These are phyloP conservation scores for Operophtera brumata DNA, from an alignment of 2,888 invertebrate genomes.

Conservation along the genomic window DNA sequence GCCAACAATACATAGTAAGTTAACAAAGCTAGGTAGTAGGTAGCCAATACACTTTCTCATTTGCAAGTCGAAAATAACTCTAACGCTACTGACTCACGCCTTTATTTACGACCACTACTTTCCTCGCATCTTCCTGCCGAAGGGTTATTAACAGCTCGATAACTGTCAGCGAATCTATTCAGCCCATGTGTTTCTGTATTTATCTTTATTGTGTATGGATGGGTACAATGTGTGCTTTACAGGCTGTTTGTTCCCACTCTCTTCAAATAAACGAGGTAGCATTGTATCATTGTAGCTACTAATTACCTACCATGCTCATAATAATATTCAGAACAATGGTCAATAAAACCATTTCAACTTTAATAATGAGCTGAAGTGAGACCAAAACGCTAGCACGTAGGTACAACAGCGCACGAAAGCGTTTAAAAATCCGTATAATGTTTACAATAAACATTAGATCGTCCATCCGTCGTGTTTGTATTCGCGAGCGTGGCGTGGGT, in stretches of 20 bases:
- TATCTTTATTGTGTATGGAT: conserved; percentile 37
- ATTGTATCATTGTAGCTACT: conserved; percentile 16
- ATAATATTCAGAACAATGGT: conserved; percentile 28
- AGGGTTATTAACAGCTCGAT: conserved; percentile 41
- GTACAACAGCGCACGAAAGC: conserved; percentile 36
- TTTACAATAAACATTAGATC: conserved; percentile 64
- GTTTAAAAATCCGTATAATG: conserved; percentile 52
- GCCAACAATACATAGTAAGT: not conserved
- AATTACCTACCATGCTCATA: conserved; percentile 18
- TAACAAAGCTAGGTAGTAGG: not conserved
- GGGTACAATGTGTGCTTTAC: conserved; percentile 27
- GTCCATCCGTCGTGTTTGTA: conserved; percentile 57
- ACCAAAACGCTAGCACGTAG: conserved; percentile 26
- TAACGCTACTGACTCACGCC: conserved; percentile 63
- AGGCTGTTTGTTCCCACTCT: conserved; percentile 10
- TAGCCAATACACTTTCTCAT: conserved; percentile 68
- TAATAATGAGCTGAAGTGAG: conserved; percentile 23
- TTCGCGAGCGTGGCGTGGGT: conserved; percentile 58
- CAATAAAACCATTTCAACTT: conserved; percentile 33
- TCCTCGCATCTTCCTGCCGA: conserved; percentile 51
- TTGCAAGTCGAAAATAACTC: conserved; percentile 71
- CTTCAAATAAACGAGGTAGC: conserved; percentile 13
- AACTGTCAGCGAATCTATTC: conserved; percentile 48
- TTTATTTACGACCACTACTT: conserved; percentile 66
- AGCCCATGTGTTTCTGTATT: conserved; percentile 37